Conservation (phyloP, 2,113 vertebrate species). For the Bos taurus region DNA sequence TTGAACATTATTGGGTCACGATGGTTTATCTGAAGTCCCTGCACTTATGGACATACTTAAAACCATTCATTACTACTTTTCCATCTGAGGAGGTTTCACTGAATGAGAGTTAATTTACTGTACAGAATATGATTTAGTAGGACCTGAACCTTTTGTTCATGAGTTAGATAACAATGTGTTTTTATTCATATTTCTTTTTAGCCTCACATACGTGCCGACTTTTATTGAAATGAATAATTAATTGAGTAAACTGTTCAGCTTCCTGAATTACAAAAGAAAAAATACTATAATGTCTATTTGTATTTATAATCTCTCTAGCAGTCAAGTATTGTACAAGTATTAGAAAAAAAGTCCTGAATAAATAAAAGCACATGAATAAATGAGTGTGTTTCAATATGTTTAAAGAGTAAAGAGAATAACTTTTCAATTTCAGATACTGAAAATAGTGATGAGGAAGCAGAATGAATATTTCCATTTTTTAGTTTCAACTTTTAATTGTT, state of each 20-base stretch:
- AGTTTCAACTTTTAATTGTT: background rate
- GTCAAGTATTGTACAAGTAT: background rate
- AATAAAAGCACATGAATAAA: background rate
- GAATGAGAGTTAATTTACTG: slow-evolving; percentile 70
- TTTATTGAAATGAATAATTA: slow-evolving; percentile 76
- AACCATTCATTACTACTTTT: slow-evolving; percentile 67
- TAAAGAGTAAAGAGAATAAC: background rate
- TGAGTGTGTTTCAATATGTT: background rate
- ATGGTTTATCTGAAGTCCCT: slow-evolving; percentile 68
- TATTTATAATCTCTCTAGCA: slow-evolving; percentile 16
- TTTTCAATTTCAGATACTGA: background rate
- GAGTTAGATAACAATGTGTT: slow-evolving; percentile 51
- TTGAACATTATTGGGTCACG: slow-evolving; percentile 63
- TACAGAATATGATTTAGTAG: slow-evolving; percentile 48
- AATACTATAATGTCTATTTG: slow-evolving; percentile 31
- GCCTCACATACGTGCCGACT: slow-evolving; percentile 51
- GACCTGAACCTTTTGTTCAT: slow-evolving; percentile 40
- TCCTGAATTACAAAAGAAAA: slow-evolving; percentile 58
- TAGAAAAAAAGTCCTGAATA: background rate
- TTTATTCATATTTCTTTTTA: slow-evolving; percentile 61
- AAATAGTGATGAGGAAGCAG: background rate
- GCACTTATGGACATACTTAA: slow-evolving; percentile 38
- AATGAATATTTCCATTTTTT: background rate
- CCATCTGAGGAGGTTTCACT: slow-evolving; percentile 51
- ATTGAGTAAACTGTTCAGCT: slow-evolving; percentile 61